Base-by-base conservation (phyloP, 1,140 invertebrate species). In the Drosophila quadrilineata region DNA sequence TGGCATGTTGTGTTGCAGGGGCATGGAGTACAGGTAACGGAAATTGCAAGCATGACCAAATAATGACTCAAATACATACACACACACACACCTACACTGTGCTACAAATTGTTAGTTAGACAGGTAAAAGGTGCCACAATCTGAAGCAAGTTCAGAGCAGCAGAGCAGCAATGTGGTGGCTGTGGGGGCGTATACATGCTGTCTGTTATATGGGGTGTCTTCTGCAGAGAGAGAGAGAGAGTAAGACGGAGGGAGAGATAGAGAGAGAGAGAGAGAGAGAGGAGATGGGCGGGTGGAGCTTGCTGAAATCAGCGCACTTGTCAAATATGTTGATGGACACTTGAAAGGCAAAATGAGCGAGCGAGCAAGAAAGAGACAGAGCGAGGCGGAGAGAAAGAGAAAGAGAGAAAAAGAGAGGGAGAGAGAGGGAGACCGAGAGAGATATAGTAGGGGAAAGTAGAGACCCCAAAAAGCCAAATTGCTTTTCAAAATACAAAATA, bases 41-140 rank as follows among this genome's bases (percentile, higher is more conserved):
- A 82, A 82, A 82, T 82, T 82, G 77, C 73, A 84, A 82, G 77
- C 77, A 84, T 82, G 73, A 70, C 77, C 77, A 82, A 82, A 80
- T 80, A 82, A 82, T 82, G 77, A 84, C 77, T 84, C 77, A 66
- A 70, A 69, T 12, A 12, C 28, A 29, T 14, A 45, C 41, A 45
- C 41, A 45, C 41, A 45, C 19, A 24, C 10, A 41, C 38, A 12
- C 16, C 26, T 1, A 14, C 31, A 35, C 31, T 14, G 10, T 6
- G 10, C 12, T 6, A 35, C 10, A 35, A 17, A 54, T 74, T 59
- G 59, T 50, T 33, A 29, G 40, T 1, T 22, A 57, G 53, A 2
- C 59, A 52, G 10, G 21, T 19, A 22, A 64, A 40, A 57, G 60
- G 52, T 59, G 56, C 21, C 33, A 41, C 40, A 43, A 43, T 22